Evolutionary conservation across 2,888 invertebrate genomes (phyloP).

Genomic region (Clivina fossor): DNA sequence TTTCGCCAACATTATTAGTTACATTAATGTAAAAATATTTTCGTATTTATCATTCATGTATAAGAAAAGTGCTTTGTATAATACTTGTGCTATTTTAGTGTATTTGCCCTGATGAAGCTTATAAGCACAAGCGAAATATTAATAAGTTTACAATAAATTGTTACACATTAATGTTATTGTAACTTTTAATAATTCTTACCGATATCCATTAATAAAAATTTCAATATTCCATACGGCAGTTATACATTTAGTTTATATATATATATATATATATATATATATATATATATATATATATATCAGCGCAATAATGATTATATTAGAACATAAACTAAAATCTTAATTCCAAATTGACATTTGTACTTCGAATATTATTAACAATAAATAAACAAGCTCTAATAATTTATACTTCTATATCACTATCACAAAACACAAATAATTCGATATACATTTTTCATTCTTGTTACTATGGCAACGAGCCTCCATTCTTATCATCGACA

Average conservation of each 20-base stretch:
- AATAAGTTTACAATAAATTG: no score
- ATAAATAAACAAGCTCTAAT: conserved; percentile 20
- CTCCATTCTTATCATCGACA: conserved; percentile 23
- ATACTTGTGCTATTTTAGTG: no score
- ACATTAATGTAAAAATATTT: no score
- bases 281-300: background rate
- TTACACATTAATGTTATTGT: no score
- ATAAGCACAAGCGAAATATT: no score
- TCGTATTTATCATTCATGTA: no score
- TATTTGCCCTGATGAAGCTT: no score
- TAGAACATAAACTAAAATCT: conserved; percentile 21
- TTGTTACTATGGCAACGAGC: conserved; percentile 24
- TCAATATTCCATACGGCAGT: background rate
- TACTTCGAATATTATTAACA: conserved; percentile 24
- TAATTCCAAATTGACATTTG: conserved; percentile 19
- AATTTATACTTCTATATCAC: conserved; percentile 16
- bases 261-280: background rate
- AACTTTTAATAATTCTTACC: no score
- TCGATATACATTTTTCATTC: conserved; percentile 25
- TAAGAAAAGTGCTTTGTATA: no score
- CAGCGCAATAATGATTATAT: background rate
- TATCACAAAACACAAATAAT: conserved; percentile 22
- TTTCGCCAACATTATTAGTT: no score
- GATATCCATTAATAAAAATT: no score
- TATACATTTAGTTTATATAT: background rate